phyloP scores from a whole-genome alignment of 2,888 invertebrate species.

The Eurytoma adleriae region DNA sequence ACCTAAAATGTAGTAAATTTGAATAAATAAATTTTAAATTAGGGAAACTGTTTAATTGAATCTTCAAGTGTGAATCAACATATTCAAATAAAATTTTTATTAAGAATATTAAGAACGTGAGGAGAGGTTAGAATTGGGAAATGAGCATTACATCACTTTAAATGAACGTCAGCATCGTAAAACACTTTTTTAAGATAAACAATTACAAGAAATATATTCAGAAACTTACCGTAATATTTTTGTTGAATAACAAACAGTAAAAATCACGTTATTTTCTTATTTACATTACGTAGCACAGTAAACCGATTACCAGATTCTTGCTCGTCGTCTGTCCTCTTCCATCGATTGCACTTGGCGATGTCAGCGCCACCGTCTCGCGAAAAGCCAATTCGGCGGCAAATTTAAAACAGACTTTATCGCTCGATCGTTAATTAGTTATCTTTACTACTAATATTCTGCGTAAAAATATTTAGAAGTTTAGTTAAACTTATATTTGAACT shows the following conservation, averaged over 20 bases:
- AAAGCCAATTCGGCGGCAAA: background rate
- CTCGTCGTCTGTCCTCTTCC: background rate
- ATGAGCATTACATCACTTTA: background rate
- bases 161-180: background rate
- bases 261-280: background rate
- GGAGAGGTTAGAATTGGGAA: background rate
- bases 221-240: background rate
- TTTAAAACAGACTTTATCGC: background rate
- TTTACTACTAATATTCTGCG: background rate
- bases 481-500: background rate
- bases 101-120: background rate
- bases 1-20: too few species aligned
- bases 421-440: background rate
- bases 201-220: background rate
- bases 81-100: background rate
- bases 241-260: background rate
- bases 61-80: too few species aligned
- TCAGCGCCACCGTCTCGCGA: background rate
- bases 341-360: background rate
- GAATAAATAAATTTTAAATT: too few species aligned
- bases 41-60: too few species aligned
- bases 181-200: background rate
- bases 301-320: background rate
- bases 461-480: background rate
- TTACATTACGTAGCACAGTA: too few species aligned